Evolutionary conservation across 1,140 invertebrate species (phyloP).

Genomic region (Panagrolaimus sp.): DNA sequence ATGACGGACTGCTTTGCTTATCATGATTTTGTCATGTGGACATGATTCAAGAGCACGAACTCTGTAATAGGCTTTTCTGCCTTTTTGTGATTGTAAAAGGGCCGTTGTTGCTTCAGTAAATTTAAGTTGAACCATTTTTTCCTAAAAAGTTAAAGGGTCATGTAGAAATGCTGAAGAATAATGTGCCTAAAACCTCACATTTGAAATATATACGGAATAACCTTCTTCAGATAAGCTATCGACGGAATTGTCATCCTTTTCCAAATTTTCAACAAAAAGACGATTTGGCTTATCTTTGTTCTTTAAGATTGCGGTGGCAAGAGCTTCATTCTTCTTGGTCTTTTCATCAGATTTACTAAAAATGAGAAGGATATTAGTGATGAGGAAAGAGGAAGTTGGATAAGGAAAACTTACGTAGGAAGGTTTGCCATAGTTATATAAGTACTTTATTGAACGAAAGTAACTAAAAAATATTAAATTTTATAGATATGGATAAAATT

Average conservation of each 20-base stretch:
- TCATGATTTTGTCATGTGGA: conserved; percentile 92
- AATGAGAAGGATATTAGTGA: conserved; percentile 18
- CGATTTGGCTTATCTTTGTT: conserved; percentile 95
- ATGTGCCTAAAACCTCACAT: too few species aligned
- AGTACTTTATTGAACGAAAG: background rate
- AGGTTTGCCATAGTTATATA: conserved; percentile 52
- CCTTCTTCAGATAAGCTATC: conserved; percentile 82
- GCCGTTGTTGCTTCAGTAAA: conserved; percentile 96
- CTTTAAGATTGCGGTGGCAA: conserved; percentile 94
- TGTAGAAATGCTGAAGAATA: background rate
- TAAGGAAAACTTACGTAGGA: conserved; percentile 46
- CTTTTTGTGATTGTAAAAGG: conserved; percentile 77
- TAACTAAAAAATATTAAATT: too few species aligned
- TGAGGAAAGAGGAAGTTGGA: background rate
- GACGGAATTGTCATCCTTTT: conserved; percentile 97
- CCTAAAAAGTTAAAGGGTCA: conserved; percentile 64
- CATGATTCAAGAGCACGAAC: conserved; percentile 92
- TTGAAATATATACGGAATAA: too few species aligned
- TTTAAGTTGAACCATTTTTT: conserved; percentile 97
- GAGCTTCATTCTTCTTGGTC: conserved; percentile 70
- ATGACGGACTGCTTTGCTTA: conserved; percentile 95
- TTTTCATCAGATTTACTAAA: conserved; percentile 54
- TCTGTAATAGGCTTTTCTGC: conserved; percentile 96
- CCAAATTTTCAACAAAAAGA: conserved; percentile 91
- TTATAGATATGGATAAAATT: too few species aligned